A percentile compares a stretch with the other conserved stretches of the same genome.
phyloP scores from a whole-genome alignment of 2,113 vertebrate genomes.

The Cyanoderma ruficeps region DNA sequence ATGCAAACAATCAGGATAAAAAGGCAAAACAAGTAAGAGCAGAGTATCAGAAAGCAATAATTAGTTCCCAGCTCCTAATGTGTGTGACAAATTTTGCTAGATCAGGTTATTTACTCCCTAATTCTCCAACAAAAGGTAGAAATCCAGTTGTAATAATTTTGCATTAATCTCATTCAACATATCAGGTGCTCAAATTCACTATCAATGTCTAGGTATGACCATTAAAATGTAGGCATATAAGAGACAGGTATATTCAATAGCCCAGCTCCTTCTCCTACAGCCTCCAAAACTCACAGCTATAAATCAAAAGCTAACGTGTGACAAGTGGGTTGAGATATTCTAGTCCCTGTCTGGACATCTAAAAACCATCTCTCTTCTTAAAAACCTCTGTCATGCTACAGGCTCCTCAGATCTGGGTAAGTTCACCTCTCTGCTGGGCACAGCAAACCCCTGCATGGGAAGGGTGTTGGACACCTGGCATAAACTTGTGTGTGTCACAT shows the following conservation, averaged over 20 bases:
- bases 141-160: background rate
- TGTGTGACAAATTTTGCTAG: constrained; percentile 37
- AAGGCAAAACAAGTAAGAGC: constrained; percentile 64
- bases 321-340: background rate
- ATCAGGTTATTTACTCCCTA: constrained; percentile 21
- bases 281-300: background rate
- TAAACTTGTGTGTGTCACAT: background rate
- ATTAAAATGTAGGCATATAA: background rate
- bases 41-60: constrained; percentile 43
- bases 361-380: background rate
- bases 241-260: background rate
- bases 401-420: background rate
- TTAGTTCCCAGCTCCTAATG: constrained; percentile 44
- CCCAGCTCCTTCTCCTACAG: background rate
- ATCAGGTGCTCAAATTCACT: background rate
- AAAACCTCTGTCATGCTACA: rapidly evolving
- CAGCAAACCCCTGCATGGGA: background rate
- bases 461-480: background rate
- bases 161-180: background rate
- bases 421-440: background rate
- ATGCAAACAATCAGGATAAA: constrained; percentile 53
- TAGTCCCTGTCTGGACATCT: background rate
- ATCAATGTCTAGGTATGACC: background rate
- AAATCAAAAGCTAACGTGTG: rapidly evolving
- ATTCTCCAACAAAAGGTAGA: background rate